phyloP scores from a whole-genome alignment of 2,888 invertebrate species.

The Temnothorax rugatulus region DNA sequence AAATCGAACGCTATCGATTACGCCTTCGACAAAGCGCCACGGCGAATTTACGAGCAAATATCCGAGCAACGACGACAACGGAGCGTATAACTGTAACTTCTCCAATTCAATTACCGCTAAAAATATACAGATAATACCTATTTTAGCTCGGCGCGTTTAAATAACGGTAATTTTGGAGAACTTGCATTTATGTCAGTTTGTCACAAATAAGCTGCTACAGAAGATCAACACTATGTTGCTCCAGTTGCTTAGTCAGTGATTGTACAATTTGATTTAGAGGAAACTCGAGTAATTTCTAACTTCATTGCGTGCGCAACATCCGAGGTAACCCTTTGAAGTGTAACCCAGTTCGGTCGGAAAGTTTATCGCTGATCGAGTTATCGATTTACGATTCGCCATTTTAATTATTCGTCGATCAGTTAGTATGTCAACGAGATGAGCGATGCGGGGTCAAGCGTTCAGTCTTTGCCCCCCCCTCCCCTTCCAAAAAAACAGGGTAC shows the following conservation, averaged over 20 bases:
- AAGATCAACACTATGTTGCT: conserved; percentile 34
- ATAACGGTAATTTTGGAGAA: conserved; percentile 6
- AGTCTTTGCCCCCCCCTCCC: not conserved
- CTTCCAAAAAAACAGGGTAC: not conserved
- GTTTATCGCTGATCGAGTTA: conserved; percentile 1
- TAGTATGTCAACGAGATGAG: not conserved
- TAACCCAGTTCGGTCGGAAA: not conserved
- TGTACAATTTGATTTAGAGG: conserved; percentile 20
- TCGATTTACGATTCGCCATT: not conserved
- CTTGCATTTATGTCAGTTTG: not conserved
- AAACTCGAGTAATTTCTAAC: conserved; percentile 27
- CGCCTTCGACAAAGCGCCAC: conserved; percentile 38
- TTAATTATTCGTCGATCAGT: conserved; percentile 15
- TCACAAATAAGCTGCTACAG: conserved; percentile 16
- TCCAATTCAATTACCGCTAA: conserved; percentile 8
- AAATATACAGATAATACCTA: conserved; percentile 15
- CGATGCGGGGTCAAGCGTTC: conserved; percentile 15
- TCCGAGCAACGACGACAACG: conserved; percentile 14
- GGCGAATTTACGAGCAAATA: conserved; percentile 41
- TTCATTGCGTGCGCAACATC: not conserved
- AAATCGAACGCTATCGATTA: conserved; percentile 51
- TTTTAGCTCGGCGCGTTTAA: conserved; percentile 9
- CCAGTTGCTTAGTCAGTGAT: conserved; percentile 11
- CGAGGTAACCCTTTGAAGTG: not conserved
- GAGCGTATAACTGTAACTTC: conserved; percentile 22